phyloP scores from a whole-genome alignment of 64 coral and sea anemone genomes.

The Stylophora pistillata region DNA sequence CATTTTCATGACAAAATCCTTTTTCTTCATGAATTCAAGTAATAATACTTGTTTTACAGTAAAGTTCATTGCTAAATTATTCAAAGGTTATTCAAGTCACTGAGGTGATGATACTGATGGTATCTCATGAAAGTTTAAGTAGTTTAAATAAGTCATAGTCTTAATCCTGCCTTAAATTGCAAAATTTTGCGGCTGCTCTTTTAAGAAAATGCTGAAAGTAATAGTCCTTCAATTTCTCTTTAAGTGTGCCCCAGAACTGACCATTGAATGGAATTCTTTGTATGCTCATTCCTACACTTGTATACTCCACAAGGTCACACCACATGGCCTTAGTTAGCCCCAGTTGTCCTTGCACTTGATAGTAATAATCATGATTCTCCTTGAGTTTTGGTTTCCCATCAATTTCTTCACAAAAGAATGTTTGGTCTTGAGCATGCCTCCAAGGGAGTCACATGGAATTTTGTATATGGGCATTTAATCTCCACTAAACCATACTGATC shows the following conservation, averaged over 20 bases:
- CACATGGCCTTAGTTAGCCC: slow-evolving; percentile 5
- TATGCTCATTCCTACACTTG: slow-evolving; percentile 1
- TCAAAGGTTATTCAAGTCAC: too few species aligned
- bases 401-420: neutral
- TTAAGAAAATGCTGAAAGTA: too few species aligned
- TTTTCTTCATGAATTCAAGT: too few species aligned
- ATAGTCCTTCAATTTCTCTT: too few species aligned
- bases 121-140: too few species aligned
- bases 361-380: neutral
- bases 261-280: slow-evolving; percentile 28
- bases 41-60: too few species aligned
- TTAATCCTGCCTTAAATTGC: too few species aligned
- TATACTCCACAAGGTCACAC: slow-evolving; percentile 23
- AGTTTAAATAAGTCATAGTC: too few species aligned
- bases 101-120: too few species aligned
- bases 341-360: slow-evolving; percentile 35
- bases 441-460: slow-evolving; percentile 24
- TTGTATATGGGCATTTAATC: slow-evolving; percentile 13
- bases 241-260: slow-evolving; percentile 6
- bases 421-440: slow-evolving; percentile 18
- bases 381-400: slow-evolving; percentile 24
- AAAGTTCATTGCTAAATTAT: too few species aligned
- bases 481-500: slow-evolving; percentile 35
- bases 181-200: too few species aligned
- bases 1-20: too few species aligned